Conservation (phyloP, 2,797 vertebrate genomes). For the Oryzias sinensis region DNA sequence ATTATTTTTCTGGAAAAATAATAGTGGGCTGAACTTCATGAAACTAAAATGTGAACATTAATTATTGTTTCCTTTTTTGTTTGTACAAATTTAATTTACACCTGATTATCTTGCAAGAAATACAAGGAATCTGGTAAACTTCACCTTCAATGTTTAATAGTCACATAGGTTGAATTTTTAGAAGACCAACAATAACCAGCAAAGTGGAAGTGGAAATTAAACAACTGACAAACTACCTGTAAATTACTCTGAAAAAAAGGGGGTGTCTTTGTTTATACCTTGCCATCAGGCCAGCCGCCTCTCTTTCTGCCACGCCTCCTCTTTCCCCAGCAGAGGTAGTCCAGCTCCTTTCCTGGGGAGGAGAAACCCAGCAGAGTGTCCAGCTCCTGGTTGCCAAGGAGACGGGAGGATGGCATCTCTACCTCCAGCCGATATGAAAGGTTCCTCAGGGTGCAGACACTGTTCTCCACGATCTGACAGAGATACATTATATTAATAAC, state of each 20-base stretch:
- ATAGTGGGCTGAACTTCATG: too few relatives aligned
- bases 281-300: slow-evolving; percentile 86
- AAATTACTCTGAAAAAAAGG: not conserved
- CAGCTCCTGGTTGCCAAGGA: slow-evolving; percentile 89
- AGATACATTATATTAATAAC: not conserved
- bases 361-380: slow-evolving; percentile 91
- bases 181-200: too few relatives aligned
- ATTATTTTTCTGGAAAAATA: too few relatives aligned
- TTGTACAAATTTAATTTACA: too few relatives aligned
- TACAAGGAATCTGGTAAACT: too few relatives aligned
- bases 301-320: slow-evolving; percentile 91
- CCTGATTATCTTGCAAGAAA: too few relatives aligned
- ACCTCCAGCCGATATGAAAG: slow-evolving; percentile 95
- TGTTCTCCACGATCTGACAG: slow-evolving; percentile 95
- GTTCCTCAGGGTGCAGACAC: slow-evolving; percentile 96
- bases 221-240: not conserved
- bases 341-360: slow-evolving; percentile 89
- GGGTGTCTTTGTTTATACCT: slow-evolving; percentile 71
- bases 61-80: too few relatives aligned
- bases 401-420: slow-evolving; percentile 94
- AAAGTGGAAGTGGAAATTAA: too few relatives aligned
- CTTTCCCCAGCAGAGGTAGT: slow-evolving; percentile 97
- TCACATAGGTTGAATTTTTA: too few relatives aligned
- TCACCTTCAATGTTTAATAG: too few relatives aligned
- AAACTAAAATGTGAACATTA: too few relatives aligned